Percentiles rank a stretch among this genome's conserved stretches.
Evolutionary conservation across 2,797 vertebrate genomes (phyloP).

Genomic region (Brachyrhaphis roseni): DNA sequence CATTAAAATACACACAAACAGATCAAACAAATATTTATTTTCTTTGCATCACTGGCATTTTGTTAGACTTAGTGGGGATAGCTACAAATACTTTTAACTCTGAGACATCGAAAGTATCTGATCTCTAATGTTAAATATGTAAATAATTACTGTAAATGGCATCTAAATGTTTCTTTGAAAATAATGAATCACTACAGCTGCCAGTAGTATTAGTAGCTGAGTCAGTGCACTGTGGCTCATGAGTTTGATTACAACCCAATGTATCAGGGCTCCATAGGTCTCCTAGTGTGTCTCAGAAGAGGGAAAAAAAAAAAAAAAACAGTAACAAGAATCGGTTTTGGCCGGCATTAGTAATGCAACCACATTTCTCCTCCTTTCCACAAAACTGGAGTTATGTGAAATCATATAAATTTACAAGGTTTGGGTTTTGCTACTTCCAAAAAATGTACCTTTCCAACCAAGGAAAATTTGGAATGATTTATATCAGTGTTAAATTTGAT

Average conservation of each 20-base stretch:
- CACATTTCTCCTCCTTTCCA: conserved; percentile 64
- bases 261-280: conserved; percentile 58
- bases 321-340: conserved; percentile 63
- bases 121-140: conserved; percentile 19
- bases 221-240: conserved; percentile 62
- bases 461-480: conserved; percentile 47
- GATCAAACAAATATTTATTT: conserved; percentile 15
- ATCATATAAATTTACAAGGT: conserved; percentile 54
- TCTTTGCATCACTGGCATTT: not conserved
- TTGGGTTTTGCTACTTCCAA: conserved; percentile 37
- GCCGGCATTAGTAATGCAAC: conserved; percentile 66
- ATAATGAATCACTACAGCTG: conserved; percentile 66
- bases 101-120: conserved; percentile 22
- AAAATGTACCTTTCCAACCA: conserved; percentile 36
- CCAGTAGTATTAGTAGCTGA: conserved; percentile 65
- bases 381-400: conserved; percentile 42
- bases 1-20: conserved; percentile 9
- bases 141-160: conserved; percentile 60
- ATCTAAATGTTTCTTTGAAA: conserved; percentile 51
- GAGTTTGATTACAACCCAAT: conserved; percentile 64
- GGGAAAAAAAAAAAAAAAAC: conserved; percentile 36
- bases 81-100: conserved; percentile 19
- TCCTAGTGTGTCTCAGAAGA: conserved; percentile 65
- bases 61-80: conserved; percentile 20
- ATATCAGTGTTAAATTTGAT: conserved; percentile 27